A percentile compares a stretch with the other conserved stretches of the same genome.
Evolutionary conservation across 2,113 vertebrate genomes (phyloP).

Genomic region (Scytalopus superciliaris): DNA sequence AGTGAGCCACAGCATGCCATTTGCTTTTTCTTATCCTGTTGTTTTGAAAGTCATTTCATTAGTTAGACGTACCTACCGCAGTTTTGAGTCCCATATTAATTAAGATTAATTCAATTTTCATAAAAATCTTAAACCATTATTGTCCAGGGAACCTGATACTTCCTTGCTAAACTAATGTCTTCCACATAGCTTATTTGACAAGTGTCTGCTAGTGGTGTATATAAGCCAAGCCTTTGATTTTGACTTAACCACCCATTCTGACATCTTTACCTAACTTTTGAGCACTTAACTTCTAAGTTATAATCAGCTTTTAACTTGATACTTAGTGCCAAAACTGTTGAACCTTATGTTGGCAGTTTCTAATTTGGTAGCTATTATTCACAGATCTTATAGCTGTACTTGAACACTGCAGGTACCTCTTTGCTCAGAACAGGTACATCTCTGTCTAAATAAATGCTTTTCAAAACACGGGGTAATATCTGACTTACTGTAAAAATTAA

Average conservation of each 20-base stretch:
- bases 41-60: constrained; percentile 57
- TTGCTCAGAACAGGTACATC: neutral
- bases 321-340: neutral
- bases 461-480: neutral
- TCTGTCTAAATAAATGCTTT: neutral
- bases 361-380: neutral
- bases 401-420: neutral
- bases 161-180: neutral
- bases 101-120: neutral
- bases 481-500: neutral
- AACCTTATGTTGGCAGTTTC: neutral
- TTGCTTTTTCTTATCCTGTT: constrained; percentile 34
- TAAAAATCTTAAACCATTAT: neutral
- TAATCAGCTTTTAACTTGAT: neutral
- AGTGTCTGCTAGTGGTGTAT: neutral
- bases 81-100: neutral
- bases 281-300: neutral
- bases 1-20: constrained; percentile 46
- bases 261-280: neutral
- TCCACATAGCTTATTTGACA: neutral
- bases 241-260: neutral
- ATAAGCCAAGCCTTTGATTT: neutral
- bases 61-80: constrained; percentile 24
- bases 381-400: neutral
- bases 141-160: neutral